Base-by-base conservation (phyloP, 2,797 vertebrate species). In the Lagothrix lagotricha region DNA sequence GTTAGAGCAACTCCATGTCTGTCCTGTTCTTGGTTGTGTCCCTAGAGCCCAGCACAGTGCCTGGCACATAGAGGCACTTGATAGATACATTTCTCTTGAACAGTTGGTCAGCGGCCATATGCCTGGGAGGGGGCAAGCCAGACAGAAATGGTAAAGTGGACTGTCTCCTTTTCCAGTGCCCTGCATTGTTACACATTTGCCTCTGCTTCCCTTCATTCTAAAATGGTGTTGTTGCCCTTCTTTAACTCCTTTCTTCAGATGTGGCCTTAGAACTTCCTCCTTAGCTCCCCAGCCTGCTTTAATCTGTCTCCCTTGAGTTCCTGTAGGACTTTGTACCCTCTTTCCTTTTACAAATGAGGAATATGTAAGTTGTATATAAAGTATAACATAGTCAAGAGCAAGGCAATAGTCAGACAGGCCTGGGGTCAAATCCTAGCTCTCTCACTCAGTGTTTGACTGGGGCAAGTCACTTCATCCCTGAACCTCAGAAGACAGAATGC, bases 61-160 rank as follows among this genome's bases (percentile, higher is more conserved):
- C 88, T 67, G 20, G 39, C 75, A 92, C 61, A 8, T 39, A 77
- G 28, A 93, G 73, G 36, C 39, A 36, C 58, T 44, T 86, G 61
- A 81, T 75, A 88, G 61, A 81, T 75, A 88, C 26, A 30, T 76
- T 90, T 81, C 79, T 93, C 58, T 84, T 93, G 17, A 95, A 58
- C 52, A 64, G 11, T 85, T 54, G 9, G n/a, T 80, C 48, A 61
- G 7, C 75, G n/a, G 54, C 46, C 33, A 13, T 58, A 17, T 86
- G 19, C 57, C 88, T 94, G 22, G 87, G 24, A 82, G 26, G 26
- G 44, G 58, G 52, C 48, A 41, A 75, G 17, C 57, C 77, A 77
- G 12, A 46, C 39, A 58, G 88, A 97, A 58, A 75, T 90, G 61
- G 41, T 81, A n/a, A 89, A 64, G 44, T 86, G 52, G 89, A 26